Evolutionary conservation across 1,140 invertebrate species (phyloP).

Genomic region (Asobara japonica): DNA sequence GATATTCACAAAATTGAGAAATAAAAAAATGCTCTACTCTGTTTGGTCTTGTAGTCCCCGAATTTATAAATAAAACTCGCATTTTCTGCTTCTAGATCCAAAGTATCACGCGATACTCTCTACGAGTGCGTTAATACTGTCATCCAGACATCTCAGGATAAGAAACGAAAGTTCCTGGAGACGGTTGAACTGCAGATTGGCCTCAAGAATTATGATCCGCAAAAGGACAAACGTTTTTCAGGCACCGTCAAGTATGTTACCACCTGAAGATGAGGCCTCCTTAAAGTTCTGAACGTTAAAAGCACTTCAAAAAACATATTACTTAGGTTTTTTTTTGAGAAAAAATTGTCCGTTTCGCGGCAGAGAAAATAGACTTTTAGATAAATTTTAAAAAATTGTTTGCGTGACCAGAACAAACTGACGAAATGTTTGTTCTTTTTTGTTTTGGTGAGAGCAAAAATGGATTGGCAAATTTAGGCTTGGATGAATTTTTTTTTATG

Average conservation of each 20-base stretch:
- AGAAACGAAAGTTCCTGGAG: slow-evolving; percentile 95
- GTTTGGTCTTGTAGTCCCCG: too few relatives aligned
- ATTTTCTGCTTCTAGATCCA: slow-evolving; percentile 72
- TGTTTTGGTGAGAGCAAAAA: background rate
- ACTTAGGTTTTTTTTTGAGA: background rate
- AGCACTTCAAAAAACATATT: too few relatives aligned
- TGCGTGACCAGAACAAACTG: too few relatives aligned
- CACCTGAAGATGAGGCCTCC: slow-evolving; percentile 64
- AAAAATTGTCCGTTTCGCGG: too few relatives aligned
- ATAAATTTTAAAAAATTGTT: too few relatives aligned
- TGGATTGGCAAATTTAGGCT: background rate
- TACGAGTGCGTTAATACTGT: slow-evolving; percentile 93
- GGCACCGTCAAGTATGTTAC: slow-evolving; percentile 98
- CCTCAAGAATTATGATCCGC: slow-evolving; percentile 99
- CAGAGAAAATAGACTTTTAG: too few relatives aligned
- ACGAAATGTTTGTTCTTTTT: too few relatives aligned
- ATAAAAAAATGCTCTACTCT: too few relatives aligned
- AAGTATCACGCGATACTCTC: slow-evolving; percentile 96
- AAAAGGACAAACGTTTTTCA: slow-evolving; percentile 99
- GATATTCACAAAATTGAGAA: too few relatives aligned
- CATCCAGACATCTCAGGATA: slow-evolving; percentile 80
- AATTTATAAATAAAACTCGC: slow-evolving; percentile 20
- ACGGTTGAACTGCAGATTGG: slow-evolving; percentile 99
- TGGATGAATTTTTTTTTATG: slow-evolving; percentile 22
- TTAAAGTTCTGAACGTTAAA: slow-evolving; percentile 37